Conservation (phyloP, 2,888 invertebrate genomes). For the Cosmia pyralina region DNA sequence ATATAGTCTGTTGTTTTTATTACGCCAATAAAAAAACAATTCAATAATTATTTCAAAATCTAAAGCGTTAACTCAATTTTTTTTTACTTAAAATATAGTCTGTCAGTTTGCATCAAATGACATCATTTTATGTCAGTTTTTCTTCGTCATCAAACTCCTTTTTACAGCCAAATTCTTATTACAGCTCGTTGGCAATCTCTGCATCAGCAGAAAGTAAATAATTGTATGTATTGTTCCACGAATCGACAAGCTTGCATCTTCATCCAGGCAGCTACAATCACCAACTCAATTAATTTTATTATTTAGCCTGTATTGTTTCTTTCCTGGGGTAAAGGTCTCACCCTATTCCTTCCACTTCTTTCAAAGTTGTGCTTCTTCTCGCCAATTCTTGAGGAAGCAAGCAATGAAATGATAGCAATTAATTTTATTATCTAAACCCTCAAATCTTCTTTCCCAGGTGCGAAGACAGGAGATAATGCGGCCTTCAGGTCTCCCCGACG, state of each 20-base stretch:
- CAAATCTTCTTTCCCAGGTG: slow-evolving; percentile 68
- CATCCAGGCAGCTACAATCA: background rate
- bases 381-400: background rate
- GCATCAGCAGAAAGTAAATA: background rate
- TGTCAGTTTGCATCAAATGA: too few relatives aligned
- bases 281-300: background rate
- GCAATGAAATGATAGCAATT: background rate
- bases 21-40: too few relatives aligned
- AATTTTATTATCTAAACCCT: background rate
- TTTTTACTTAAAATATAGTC: too few relatives aligned
- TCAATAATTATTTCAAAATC: too few relatives aligned
- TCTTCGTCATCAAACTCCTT: background rate
- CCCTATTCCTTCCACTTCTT: background rate
- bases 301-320: too few relatives aligned
- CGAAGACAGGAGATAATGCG: slow-evolving; percentile 79
- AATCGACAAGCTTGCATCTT: background rate
- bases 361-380: background rate
- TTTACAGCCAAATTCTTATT: background rate
- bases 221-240: background rate
- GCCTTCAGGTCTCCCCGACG: slow-evolving; percentile 95
- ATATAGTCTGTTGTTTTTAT: too few relatives aligned
- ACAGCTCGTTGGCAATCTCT: too few relatives aligned
- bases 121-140: too few relatives aligned
- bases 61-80: too few relatives aligned
- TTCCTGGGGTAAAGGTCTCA: background rate